phyloP scores from a whole-genome alignment of 2,888 invertebrate species.

The Fragum fragum region DNA sequence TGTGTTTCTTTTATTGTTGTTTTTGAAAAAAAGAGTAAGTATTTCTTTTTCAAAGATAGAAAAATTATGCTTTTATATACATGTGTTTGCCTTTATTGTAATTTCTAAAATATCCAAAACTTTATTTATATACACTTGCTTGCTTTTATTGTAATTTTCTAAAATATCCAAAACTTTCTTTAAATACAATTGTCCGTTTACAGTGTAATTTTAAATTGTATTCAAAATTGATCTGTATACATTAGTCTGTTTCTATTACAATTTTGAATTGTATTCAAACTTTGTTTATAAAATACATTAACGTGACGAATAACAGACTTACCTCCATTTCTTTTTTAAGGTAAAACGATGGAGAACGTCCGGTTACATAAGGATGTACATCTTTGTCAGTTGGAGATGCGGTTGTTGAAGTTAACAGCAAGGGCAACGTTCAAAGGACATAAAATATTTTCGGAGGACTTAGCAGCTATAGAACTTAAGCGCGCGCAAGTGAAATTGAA shows the following conservation, averaged over 20 bases:
- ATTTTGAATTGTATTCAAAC: background rate
- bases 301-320: background rate
- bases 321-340: too few relatives aligned
- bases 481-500: constrained; percentile 21
- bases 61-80: too few relatives aligned
- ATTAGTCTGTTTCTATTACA: background rate
- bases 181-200: too few relatives aligned
- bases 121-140: too few relatives aligned
- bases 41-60: too few relatives aligned
- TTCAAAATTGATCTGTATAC: background rate
- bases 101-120: too few relatives aligned
- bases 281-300: background rate
- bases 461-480: constrained; percentile 20
- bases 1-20: too few relatives aligned
- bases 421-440: constrained; percentile 3
- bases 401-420: background rate
- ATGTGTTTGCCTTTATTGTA: too few relatives aligned
- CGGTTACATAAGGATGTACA: constrained; percentile 22
- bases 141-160: too few relatives aligned
- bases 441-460: constrained; percentile 32
- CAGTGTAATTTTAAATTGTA: background rate
- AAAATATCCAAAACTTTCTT: too few relatives aligned
- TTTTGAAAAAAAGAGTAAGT: too few relatives aligned
- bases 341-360: constrained; percentile 48
- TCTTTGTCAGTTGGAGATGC: background rate